Percentiles rank a stretch among this genome's conserved stretches.
These are phyloP conservation scores for Dendronephthya gigantea DNA, from an alignment of 64 coral and sea anemone species.

Conservation along the genomic window DNA sequence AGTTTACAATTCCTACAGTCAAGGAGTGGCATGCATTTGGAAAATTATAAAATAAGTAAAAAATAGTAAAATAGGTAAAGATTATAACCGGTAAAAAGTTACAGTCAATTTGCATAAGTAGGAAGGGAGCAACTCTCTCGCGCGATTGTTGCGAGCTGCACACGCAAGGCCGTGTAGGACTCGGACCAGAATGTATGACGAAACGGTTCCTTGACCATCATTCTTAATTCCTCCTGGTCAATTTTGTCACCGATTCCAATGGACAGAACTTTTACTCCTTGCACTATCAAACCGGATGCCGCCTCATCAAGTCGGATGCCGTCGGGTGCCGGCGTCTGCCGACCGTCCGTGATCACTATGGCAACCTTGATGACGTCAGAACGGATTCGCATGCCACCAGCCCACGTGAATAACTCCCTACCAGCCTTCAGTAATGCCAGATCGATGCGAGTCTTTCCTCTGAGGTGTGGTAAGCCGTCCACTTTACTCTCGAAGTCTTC, in stretches of 20 bases:
- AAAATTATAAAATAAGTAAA: no score
- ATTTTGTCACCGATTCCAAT: slow-evolving; percentile 20
- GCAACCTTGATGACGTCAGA: slow-evolving; percentile 21
- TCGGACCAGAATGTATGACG: neutral
- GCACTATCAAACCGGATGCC: slow-evolving; percentile 8
- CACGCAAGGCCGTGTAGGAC: neutral
- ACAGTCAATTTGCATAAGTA: neutral
- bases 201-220: neutral
- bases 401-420: slow-evolving; percentile 15
- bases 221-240: neutral
- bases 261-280: slow-evolving; percentile 12
- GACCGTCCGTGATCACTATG: slow-evolving; percentile 39
- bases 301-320: neutral
- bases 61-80: no score
- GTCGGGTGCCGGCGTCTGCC: neutral
- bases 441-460: slow-evolving; percentile 24
- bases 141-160: slow-evolving; percentile 18
- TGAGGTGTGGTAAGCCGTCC: neutral
- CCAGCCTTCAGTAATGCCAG: slow-evolving; percentile 23
- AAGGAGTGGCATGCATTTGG: no score
- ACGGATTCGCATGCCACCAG: neutral
- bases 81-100: no score
- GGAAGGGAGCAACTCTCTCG: neutral
- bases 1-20: no score
- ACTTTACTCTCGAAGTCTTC: neutral